Evolutionary conservation across 2,888 invertebrate species (phyloP), one percentile per base, ranked within the genome.

Genomic region (Agrochola litura): DNA sequence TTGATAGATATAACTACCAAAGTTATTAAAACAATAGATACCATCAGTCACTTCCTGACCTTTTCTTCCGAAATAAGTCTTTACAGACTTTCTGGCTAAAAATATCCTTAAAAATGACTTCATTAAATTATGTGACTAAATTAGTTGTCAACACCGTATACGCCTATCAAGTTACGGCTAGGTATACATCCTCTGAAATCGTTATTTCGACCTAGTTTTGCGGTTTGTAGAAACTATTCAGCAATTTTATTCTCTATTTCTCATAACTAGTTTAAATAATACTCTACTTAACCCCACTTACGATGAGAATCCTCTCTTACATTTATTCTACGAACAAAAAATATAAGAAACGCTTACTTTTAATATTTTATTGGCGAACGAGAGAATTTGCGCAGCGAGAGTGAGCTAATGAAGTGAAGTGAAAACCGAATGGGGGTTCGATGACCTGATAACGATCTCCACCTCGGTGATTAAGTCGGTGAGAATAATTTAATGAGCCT

Each of bases 361-460:
- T 73, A 86, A 76, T 72, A 83, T 71, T 81, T 82, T 67, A 78
- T 75, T 77, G 58, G 63, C 52, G 46, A 75, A n/a, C 77, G 61
- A 78, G 79, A 85, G 84, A 86, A 86, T 86, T 88, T 72, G 84
- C 82, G 79, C 84, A 86, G 87, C 73, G 88, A 90, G 90, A 91
- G 89, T 90, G 84, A 90, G 87, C 85, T 92, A 94, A 93, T 93
- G 89, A 90, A 92, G 90, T 90, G 88, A 92, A 93, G 92, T 92
- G 93, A 93, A 94, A 94, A 92, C 90, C 84, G 86, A 92, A 92
- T 89, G 83, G 84, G 76, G 92, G 94, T 92, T 93, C 93, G 92
- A 94, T 89, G 93, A 92, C 92, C 93, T 89, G 93, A 90, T 84
- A 94, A 95, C 92, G 94, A 92, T 90, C 90, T 90, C 85, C 82